phyloP scores from a whole-genome alignment of 2,888 invertebrate genomes.

The Diaprepes abbreviatus region DNA sequence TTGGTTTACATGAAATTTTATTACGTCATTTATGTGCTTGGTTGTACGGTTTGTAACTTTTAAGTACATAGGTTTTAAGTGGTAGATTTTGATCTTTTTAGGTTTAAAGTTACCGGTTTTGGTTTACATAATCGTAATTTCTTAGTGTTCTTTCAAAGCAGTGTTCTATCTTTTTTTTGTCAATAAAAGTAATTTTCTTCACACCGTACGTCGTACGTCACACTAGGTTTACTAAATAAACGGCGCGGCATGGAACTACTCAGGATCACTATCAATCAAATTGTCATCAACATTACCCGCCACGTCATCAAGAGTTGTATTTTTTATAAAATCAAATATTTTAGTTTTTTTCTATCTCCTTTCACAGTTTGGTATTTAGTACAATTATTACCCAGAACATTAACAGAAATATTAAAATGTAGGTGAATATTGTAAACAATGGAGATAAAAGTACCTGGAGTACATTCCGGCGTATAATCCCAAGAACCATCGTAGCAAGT shows the following conservation, averaged over 20 bases:
- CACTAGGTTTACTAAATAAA: no score
- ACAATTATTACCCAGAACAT: background rate
- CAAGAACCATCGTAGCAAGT: conserved; percentile 55
- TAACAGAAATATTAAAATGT: background rate
- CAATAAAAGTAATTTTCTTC: conserved; percentile 11
- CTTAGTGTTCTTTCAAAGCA: no score
- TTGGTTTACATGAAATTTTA: no score
- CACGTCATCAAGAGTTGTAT: background rate
- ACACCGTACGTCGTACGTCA: no score
- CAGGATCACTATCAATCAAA: background rate
- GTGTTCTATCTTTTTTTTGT: no score
- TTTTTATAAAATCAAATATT: background rate
- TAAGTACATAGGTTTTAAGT: no score
- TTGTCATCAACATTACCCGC: background rate
- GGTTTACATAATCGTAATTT: no score
- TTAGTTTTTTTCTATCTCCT: background rate
- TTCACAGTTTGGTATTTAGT: background rate
- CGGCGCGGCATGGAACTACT: no score
- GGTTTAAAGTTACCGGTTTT: no score
- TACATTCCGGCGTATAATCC: conserved; percentile 55
- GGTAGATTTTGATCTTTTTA: no score
- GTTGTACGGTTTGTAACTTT: no score
- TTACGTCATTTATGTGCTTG: no score
- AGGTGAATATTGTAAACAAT: conserved; percentile 38
- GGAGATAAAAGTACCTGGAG: conserved; percentile 59